Conservation (phyloP, 2,113 vertebrate species). For the Arizona elegans region DNA sequence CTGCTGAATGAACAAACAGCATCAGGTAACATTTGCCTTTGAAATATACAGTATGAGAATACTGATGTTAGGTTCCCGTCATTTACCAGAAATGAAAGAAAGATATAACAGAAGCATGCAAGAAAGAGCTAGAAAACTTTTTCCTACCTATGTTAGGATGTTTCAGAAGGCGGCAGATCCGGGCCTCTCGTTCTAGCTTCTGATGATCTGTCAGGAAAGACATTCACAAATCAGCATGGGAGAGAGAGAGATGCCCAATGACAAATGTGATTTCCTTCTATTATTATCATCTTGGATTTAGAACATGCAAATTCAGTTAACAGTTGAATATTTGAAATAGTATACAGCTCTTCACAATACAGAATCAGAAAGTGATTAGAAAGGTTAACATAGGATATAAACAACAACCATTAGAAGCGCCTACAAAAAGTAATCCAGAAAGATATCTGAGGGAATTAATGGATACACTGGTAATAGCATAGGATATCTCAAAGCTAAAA, state of each 20-base stretch:
- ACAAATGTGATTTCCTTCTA: neutral
- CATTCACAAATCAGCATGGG: neutral
- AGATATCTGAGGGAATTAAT: neutral
- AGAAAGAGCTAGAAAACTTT: accelerated
- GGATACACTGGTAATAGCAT: neutral
- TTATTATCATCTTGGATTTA: neutral
- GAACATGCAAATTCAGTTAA: neutral
- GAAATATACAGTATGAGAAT: neutral
- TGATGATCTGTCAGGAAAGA: constrained; percentile 83
- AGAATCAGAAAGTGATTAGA: neutral
- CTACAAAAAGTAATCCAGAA: neutral
- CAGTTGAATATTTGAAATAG: neutral
- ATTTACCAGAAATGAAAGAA: neutral
- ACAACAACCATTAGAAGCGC: neutral
- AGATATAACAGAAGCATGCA: neutral
- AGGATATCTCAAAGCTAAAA: neutral
- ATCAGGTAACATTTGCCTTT: neutral
- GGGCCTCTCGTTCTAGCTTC: constrained; percentile 92
- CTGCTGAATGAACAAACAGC: neutral
- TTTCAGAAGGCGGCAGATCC: constrained; percentile 93
- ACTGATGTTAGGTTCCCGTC: neutral
- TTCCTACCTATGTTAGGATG: constrained; percentile 90
- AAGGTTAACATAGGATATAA: neutral
- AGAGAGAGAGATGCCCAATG: neutral
- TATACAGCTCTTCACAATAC: neutral